Percentiles rank a stretch among this genome's conserved stretches.
phyloP scores from a whole-genome alignment of 2,113 vertebrate genomes.

The Pitta sordida region DNA sequence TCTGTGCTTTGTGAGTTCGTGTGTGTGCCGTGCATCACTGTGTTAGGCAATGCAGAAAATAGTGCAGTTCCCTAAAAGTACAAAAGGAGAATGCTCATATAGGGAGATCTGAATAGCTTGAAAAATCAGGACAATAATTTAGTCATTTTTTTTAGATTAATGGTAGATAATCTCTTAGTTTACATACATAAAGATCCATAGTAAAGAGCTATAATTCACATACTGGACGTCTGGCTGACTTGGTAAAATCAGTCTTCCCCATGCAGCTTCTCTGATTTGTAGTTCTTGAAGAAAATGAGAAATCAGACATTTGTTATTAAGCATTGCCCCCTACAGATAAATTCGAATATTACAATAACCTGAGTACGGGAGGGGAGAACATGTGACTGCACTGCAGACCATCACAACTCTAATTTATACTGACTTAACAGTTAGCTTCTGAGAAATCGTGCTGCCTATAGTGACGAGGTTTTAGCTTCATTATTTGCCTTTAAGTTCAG shows the following conservation, averaged over 20 bases:
- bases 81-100: accelerated
- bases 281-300: background rate
- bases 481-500: background rate
- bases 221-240: background rate
- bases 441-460: background rate
- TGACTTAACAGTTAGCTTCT: background rate
- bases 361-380: too few relatives aligned
- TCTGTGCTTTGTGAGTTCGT: background rate
- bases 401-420: background rate
- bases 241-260: conserved; percentile 35
- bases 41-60: background rate
- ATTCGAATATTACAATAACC: background rate
- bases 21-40: accelerated
- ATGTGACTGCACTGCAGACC: background rate
- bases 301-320: conserved; percentile 37
- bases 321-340: conserved; percentile 66
- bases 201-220: background rate
- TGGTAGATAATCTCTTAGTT: background rate
- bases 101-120: background rate
- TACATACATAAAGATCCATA: background rate
- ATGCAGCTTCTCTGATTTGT: conserved; percentile 24
- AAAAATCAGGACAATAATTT: background rate
- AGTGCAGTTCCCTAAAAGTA: background rate
- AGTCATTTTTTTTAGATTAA: background rate
- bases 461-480: background rate